These are phyloP conservation scores for Caenorhabditis remanei DNA, from an alignment of 1,140 invertebrate genomes.

Conservation along the genomic window DNA sequence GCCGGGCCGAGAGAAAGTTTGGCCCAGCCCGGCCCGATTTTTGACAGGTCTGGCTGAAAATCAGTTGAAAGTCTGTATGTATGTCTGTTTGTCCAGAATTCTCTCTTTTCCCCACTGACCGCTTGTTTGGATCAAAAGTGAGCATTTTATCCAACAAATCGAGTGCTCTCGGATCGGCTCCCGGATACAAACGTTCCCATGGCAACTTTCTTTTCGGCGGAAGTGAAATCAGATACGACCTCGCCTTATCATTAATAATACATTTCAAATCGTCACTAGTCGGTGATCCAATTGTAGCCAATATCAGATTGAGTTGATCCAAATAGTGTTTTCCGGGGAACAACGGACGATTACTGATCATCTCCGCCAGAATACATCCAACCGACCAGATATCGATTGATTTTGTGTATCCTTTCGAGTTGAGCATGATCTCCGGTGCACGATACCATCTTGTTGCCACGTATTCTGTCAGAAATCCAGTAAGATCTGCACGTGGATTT, in stretches of 20 bases:
- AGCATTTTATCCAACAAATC: constrained; percentile 98
- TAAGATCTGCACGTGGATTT: constrained; percentile 98
- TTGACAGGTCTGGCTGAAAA: too few species aligned
- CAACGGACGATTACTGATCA: constrained; percentile 96
- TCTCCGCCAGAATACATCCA: constrained; percentile 97
- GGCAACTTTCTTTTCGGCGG: constrained; percentile 96
- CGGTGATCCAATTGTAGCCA: constrained; percentile 95
- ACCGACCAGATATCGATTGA: constrained; percentile 99
- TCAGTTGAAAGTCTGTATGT: too few species aligned
- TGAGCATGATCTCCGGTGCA: constrained; percentile 98
- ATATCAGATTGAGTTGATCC: constrained; percentile 98
- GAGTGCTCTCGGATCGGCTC: constrained; percentile 92
- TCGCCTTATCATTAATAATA: constrained; percentile 99
- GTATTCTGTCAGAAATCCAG: constrained; percentile 98
- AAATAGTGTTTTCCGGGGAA: constrained; percentile 87
- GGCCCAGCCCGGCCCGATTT: too few species aligned
- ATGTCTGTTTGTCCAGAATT: too few species aligned
- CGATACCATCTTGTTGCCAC: constrained; percentile 98
- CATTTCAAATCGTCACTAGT: constrained; percentile 95
- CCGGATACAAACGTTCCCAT: constrained; percentile 91
- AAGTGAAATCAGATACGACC: constrained; percentile 95
- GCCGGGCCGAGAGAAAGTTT: too few species aligned
- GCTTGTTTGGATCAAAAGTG: constrained; percentile 97
- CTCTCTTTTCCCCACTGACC: neutral
- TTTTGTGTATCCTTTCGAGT: constrained; percentile 97